Percentiles rank a stretch among this genome's conserved stretches.
Conservation (phyloP, 2,113 vertebrate species). For the Siniperca chuatsi region DNA sequence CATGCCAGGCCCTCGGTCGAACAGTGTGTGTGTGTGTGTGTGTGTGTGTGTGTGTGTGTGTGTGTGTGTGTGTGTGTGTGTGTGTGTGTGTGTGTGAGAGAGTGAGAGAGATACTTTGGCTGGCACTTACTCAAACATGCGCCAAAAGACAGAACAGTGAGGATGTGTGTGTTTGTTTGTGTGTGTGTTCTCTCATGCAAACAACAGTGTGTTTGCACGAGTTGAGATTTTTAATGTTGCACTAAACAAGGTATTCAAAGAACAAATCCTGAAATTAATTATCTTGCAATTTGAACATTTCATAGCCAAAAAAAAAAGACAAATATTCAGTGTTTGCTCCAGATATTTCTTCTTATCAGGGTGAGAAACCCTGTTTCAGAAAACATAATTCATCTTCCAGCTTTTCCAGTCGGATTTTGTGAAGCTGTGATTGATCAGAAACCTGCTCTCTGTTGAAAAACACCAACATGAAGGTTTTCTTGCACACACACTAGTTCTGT, state of each 20-base stretch:
- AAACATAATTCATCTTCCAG: not conserved
- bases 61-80: slow-evolving; percentile 12
- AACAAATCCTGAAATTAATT: not conserved
- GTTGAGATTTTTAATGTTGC: not conserved
- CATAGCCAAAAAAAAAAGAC: not conserved
- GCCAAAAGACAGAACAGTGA: slow-evolving; percentile 14
- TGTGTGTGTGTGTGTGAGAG: not conserved
- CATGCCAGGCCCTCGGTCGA: slow-evolving; percentile 51
- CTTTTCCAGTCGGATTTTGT: not conserved
- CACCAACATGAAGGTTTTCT: no score
- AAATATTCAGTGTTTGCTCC: not conserved
- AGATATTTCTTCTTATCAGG: no score
- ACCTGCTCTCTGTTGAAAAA: no score
- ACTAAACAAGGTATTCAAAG: not conserved
- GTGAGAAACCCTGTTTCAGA: not conserved
- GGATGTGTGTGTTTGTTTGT: not conserved
- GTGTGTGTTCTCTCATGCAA: not conserved
- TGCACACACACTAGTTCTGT: no score
- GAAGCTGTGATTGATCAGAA: not conserved
- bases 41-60: slow-evolving; percentile 10
- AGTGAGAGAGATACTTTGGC: slow-evolving; percentile 1
- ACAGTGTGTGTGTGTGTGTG: slow-evolving; percentile 23
- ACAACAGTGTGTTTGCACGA: not conserved
- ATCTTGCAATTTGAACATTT: not conserved
- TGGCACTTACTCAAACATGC: slow-evolving; percentile 29